phyloP scores from a whole-genome alignment of 2,888 invertebrate genomes.

The Poecilus cupreus region DNA sequence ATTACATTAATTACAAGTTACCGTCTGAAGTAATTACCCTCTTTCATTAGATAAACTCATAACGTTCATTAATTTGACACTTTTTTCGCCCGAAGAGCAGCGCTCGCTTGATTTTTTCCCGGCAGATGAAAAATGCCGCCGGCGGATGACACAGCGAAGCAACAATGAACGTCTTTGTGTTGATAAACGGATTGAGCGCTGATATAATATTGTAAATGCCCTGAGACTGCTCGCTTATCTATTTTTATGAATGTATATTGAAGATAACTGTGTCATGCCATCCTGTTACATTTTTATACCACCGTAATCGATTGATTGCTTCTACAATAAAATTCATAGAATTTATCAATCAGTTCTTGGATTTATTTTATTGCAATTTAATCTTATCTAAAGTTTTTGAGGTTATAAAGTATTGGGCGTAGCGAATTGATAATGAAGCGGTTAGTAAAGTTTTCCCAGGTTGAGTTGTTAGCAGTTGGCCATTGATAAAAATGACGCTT shows the following conservation, averaged over 20 bases:
- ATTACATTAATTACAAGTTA: conserved; percentile 36
- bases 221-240: conserved; percentile 38
- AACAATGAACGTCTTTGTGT: conserved; percentile 47
- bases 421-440: conserved; percentile 13
- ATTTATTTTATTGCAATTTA: conserved; percentile 31
- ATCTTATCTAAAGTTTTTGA: conserved; percentile 34
- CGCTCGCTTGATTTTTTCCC: conserved; percentile 31
- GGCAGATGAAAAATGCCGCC: conserved; percentile 45
- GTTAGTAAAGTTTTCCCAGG: conserved; percentile 38
- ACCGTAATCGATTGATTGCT: conserved; percentile 27
- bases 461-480: conserved; percentile 21
- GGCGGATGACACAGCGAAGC: conserved; percentile 29
- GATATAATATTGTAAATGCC: conserved; percentile 40
- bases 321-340: conserved; percentile 15
- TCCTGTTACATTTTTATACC: conserved; percentile 41
- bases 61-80: conserved; percentile 46
- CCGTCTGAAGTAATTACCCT: conserved; percentile 38
- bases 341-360: conserved; percentile 22
- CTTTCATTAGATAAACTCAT: conserved; percentile 35
- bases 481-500: conserved; percentile 38
- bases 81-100: conserved; percentile 30
- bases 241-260: conserved; percentile 42
- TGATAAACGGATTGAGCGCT: conserved; percentile 31
- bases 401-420: conserved; percentile 17
- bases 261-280: conserved; percentile 42